Base-by-base conservation (phyloP, 2,797 vertebrate species). In the Borostomias antarcticus region DNA sequence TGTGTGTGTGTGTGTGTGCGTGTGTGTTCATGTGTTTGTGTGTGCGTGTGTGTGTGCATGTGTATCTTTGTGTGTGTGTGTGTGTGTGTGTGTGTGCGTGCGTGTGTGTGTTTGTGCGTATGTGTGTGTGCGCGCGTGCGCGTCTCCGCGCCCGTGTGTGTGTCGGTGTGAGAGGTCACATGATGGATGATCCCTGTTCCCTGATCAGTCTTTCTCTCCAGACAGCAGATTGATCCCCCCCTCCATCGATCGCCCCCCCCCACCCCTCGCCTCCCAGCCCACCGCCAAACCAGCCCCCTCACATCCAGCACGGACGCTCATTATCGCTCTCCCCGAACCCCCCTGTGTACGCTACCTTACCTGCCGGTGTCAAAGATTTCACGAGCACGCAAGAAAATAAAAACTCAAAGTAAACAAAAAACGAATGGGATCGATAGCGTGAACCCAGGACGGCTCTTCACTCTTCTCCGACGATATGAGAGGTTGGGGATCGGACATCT, bases 151-250 rank as follows among this genome's bases (percentile, higher is more conserved):
- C 33, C 28, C 35, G 21, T 17, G 21, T 19, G 54, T 25, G 54
- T 25, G 35, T 30, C n/a, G 3, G 37, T 47, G 53, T 10, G 64
- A 19, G 45, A 33, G 69, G 64, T 64, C 47, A 76, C 68, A 54
- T 75, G 74, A 74, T 78, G 66, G 82, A 82, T 75, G 72, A 35
- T 52, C 19, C 62, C 73, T 72, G 58, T 66, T 60, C 54, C 72
- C 74, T 69, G 68, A 82, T 85, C 75, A 32, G 52, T 83, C 81
- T 73, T 85, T 74, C 77, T 75, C 66, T 58, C 59, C 25, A 53
- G 71, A 74, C 73, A 69, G 72, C 60, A 68, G 63, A 82, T 80
- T 80, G 78, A 85, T 80, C 69, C 54, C 25, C 57, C 50, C 43
- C 63, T 40, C 33, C 29, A 85, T 83, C 35, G 76, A 86, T 76